Evolutionary conservation across 2,113 vertebrate species (phyloP).

Genomic region (Triplophysa siluroides): DNA sequence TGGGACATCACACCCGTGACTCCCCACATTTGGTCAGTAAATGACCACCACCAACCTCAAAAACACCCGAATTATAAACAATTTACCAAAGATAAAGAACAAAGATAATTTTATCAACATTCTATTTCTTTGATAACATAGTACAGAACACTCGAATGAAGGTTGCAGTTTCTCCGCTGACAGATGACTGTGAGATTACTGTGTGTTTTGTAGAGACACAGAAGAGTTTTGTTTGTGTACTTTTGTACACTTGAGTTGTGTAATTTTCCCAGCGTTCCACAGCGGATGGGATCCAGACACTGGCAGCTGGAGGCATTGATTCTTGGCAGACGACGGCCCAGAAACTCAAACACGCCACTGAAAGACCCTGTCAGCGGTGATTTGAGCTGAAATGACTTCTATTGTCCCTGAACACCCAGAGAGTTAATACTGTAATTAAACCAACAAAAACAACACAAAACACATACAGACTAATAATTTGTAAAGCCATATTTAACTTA

Average conservation of each 20-base stretch:
- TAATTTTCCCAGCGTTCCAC: constrained; percentile 6
- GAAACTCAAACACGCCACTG: constrained; percentile 11
- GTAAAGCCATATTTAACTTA: too few relatives aligned
- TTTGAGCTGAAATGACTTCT: neutral
- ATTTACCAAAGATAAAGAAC: too few relatives aligned
- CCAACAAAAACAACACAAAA: neutral
- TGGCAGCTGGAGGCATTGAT: neutral
- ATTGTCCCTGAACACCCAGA: neutral
- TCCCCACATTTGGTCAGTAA: too few relatives aligned
- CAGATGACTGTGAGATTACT: neutral
- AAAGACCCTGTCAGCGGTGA: neutral
- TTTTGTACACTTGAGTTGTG: constrained; percentile 3
- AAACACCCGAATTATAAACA: too few relatives aligned
- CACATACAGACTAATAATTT: too few relatives aligned
- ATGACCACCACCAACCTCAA: too few relatives aligned
- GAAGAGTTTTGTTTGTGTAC: neutral
- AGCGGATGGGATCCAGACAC: neutral
- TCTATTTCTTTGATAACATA: neutral
- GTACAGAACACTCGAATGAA: neutral
- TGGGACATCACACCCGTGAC: too few relatives aligned
- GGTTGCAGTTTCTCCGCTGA: neutral
- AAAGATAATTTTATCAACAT: too few relatives aligned
- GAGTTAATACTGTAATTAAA: neutral
- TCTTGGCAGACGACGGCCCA: neutral
- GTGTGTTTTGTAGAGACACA: neutral